Evolutionary conservation across 2,888 invertebrate species (phyloP).

Genomic region (Drosophila mimica): DNA sequence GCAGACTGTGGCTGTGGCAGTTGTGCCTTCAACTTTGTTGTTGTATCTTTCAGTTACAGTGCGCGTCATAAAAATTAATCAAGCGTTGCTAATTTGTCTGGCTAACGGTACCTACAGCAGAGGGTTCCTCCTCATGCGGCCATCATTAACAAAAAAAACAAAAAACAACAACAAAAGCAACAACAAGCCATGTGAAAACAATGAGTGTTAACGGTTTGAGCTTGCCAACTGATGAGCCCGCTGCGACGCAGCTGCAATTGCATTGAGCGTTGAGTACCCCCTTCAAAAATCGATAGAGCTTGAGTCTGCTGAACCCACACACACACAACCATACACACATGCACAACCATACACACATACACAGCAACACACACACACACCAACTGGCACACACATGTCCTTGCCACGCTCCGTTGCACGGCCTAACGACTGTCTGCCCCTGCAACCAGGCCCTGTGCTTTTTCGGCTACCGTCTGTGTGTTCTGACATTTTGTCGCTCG

Average conservation of each 20-base stretch:
- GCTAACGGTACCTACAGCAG: constrained; percentile 28
- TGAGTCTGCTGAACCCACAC: constrained; percentile 25
- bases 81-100: constrained; percentile 77
- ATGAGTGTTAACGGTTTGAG: constrained; percentile 29
- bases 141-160: constrained; percentile 45
- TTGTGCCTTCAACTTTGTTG: constrained; percentile 28
- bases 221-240: constrained; percentile 28
- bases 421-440: constrained; percentile 66
- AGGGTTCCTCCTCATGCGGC: constrained; percentile 5
- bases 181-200: constrained; percentile 41
- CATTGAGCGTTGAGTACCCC: constrained; percentile 32
- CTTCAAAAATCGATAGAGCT: constrained; percentile 56
- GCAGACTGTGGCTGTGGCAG: background rate
- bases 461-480: constrained; percentile 9
- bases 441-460: constrained; percentile 3
- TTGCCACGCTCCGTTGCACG: constrained; percentile 70
- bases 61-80: constrained; percentile 72
- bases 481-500: constrained; percentile 31
- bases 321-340: background rate
- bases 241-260: constrained; percentile 57
- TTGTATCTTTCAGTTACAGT: constrained; percentile 55
- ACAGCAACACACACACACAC: background rate
- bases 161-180: background rate
- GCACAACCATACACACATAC: background rate
- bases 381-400: constrained; percentile 59